These are phyloP conservation scores for Mactra quadrangularis DNA, from an alignment of 1,140 invertebrate species.

Conservation along the genomic window DNA sequence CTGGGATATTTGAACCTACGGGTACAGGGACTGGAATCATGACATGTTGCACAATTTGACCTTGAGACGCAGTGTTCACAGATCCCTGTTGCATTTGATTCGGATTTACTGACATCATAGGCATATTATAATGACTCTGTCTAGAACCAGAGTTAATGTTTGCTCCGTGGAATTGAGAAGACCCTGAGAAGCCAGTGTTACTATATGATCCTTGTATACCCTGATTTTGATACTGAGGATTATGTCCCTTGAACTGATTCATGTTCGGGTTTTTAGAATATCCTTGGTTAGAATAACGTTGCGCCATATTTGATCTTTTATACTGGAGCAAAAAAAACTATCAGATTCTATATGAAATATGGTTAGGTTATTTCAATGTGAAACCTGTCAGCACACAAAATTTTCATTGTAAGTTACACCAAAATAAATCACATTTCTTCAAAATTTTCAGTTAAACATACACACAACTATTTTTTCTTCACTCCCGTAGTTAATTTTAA, in stretches of 20 bases:
- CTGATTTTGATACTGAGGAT: not conserved
- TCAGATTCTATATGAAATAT: not conserved
- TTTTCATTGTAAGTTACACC: not conserved
- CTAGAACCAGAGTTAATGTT: not conserved
- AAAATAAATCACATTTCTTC: not conserved
- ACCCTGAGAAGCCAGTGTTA: not conserved
- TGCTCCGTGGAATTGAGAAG: not conserved
- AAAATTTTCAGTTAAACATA: not conserved
- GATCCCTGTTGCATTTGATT: not conserved
- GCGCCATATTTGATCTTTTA: conserved; percentile 14
- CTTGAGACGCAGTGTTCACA: not conserved
- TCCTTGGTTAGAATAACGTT: not conserved
- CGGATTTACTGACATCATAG: not conserved
- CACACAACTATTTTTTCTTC: not conserved
- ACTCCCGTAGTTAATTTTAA: not conserved
- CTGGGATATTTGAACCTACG: not conserved
- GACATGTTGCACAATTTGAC: conserved; percentile 27
- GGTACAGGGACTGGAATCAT: conserved; percentile 54
- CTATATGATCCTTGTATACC: not conserved
- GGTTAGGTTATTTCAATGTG: not conserved
- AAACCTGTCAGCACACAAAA: not conserved
- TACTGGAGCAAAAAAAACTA: too few species aligned
- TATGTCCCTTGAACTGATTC: not conserved
- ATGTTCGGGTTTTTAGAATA: not conserved
- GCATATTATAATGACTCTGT: not conserved